These are phyloP conservation scores for Iphiclides podalirius DNA, from an alignment of 2,888 invertebrate genomes.

Conservation along the genomic window DNA sequence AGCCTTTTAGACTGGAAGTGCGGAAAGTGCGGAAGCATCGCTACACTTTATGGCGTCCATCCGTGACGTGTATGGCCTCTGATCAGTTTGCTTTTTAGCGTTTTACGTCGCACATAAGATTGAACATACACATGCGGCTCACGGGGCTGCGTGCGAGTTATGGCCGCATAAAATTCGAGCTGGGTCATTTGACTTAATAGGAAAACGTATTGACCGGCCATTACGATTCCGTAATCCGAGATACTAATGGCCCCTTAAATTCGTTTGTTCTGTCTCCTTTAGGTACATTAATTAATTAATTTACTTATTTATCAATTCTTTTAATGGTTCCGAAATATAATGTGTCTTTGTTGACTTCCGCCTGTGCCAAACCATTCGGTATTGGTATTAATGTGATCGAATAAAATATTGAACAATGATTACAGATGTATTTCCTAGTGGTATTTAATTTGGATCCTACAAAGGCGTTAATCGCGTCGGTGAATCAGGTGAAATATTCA, in stretches of 20 bases:
- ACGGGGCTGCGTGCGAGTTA: conserved; percentile 49
- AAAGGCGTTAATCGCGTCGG: conserved; percentile 45
- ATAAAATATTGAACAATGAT: too few relatives aligned
- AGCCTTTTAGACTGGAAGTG: too few relatives aligned
- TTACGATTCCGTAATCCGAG: conserved; percentile 43
- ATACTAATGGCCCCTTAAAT: conserved; percentile 35
- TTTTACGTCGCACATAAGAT: conserved; percentile 35
- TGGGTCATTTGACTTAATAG: conserved; percentile 57
- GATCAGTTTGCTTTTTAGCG: conserved; percentile 42
- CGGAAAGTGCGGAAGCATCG: too few relatives aligned
- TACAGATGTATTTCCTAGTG: too few relatives aligned
- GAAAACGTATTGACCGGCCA: conserved; percentile 41
- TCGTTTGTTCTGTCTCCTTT: conserved; percentile 28
- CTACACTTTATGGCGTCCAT: too few relatives aligned
- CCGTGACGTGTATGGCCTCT: conserved; percentile 52
- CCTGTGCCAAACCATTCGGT: too few relatives aligned
- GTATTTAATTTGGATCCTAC: conserved; percentile 18
- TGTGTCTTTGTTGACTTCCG: too few relatives aligned
- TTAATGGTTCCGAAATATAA: too few relatives aligned
- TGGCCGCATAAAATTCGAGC: conserved; percentile 57
- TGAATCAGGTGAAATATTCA: conserved; percentile 57
- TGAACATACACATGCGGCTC: conserved; percentile 33
- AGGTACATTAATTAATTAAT: conserved; percentile 30
- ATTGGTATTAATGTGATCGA: conserved; percentile 1
- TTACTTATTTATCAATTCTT: conserved; percentile 18